These are phyloP conservation scores for Tigriopus japonicus DNA, from an alignment of 1,140 invertebrate species.

Conservation along the genomic window DNA sequence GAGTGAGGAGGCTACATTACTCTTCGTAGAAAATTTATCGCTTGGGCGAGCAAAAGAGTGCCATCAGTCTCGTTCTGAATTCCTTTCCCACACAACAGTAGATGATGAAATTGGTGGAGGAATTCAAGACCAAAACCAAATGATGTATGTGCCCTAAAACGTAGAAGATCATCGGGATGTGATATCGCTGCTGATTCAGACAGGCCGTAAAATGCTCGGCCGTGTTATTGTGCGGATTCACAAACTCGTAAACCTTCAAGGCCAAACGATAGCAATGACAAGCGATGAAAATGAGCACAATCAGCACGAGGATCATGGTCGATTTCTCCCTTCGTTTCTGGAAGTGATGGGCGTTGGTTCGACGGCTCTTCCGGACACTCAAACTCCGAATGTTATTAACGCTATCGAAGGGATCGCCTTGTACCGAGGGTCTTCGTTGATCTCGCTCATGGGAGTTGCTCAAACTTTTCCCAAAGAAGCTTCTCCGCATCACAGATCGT, in stretches of 20 bases:
- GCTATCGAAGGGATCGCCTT: too few relatives aligned
- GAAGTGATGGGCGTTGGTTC: neutral
- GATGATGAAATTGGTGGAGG: constrained; percentile 5
- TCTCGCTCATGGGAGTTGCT: too few relatives aligned
- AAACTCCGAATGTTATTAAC: too few relatives aligned
- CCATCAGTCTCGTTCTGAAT: neutral
- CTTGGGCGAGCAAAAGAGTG: too few relatives aligned
- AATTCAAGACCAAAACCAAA: constrained; percentile 2
- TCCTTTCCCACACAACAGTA: constrained; percentile 9
- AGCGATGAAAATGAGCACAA: constrained; percentile 8
- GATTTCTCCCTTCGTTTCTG: neutral
- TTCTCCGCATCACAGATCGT: too few relatives aligned
- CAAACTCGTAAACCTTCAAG: constrained; percentile 2
- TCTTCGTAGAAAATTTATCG: too few relatives aligned
- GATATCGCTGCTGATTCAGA: neutral
- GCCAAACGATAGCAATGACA: constrained; percentile 1
- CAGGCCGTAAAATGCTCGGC: neutral
- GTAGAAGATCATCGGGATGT: constrained; percentile 1
- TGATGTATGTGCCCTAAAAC: neutral
- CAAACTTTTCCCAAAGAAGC: too few relatives aligned
- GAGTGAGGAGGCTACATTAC: too few relatives aligned
- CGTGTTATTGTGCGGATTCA: neutral
- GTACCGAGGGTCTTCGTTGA: too few relatives aligned
- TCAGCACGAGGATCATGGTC: neutral
- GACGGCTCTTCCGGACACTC: too few relatives aligned